Conservation (phyloP, 1,140 invertebrate species). For the Teleopsis dalmanni region DNA sequence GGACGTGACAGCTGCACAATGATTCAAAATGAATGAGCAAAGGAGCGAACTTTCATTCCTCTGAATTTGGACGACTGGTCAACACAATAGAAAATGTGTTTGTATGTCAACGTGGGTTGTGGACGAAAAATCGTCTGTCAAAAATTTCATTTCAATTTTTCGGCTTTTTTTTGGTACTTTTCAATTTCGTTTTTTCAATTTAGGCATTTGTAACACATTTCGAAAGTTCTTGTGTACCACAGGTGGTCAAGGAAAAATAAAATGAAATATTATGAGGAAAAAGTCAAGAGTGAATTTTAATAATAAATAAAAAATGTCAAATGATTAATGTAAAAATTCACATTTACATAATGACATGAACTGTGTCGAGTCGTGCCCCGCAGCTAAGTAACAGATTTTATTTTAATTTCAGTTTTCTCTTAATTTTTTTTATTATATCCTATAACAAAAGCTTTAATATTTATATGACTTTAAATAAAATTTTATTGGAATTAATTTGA, state of each 20-base stretch:
- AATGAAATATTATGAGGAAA: constrained; percentile 7
- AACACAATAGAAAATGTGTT: no score
- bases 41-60: not conserved
- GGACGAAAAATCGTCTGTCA: no score
- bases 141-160: no score
- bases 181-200: not conserved
- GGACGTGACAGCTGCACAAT: constrained; percentile 42
- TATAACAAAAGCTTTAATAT: no score
- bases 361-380: no score
- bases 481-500: no score
- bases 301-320: not conserved
- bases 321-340: constrained; percentile 6
- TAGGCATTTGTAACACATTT: not conserved
- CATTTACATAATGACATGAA: constrained; percentile 5
- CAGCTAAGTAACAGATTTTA: no score
- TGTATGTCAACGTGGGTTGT: no score
- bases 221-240: constrained; percentile 2
- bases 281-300: not conserved
- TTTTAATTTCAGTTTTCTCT: no score
- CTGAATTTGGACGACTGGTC: not conserved
- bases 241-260: constrained; percentile 14
- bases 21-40: constrained; percentile 9
- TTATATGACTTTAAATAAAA: no score
- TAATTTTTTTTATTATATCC: no score
- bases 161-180: not conserved